phyloP scores from a whole-genome alignment of 35 echinoderm and acorn worm species.

The Chiridota heheva region DNA sequence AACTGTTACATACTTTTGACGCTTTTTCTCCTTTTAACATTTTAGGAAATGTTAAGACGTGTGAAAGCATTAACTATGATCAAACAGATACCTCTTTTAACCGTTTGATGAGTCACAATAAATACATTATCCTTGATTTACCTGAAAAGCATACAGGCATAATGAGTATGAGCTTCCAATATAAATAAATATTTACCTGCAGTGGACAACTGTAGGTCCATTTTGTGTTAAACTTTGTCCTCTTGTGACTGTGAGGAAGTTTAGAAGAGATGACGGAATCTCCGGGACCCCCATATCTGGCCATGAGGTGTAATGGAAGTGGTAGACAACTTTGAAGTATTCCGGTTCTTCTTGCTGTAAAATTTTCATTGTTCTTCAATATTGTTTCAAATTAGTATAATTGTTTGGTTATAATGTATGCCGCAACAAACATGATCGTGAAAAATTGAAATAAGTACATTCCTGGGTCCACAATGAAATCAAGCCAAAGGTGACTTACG shows the following conservation, averaged over 20 bases:
- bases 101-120: no score
- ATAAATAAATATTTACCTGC: conserved; percentile 37
- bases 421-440: no score
- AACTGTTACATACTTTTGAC: no score
- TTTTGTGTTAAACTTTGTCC: neutral
- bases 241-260: conserved; percentile 9
- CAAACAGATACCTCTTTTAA: no score
- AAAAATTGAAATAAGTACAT: no score
- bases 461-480: no score
- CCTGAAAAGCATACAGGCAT: neutral
- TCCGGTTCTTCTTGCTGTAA: neutral
- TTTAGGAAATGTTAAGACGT: no score
- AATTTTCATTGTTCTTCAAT: neutral
- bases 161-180: neutral
- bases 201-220: conserved; percentile 60
- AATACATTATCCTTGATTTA: no score
- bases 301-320: conserved; percentile 36
- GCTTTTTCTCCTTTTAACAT: no score
- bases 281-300: conserved; percentile 39
- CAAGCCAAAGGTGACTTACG: no score
- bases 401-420: neutral
- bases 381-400: neutral
- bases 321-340: neutral
- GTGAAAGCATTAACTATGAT: no score
- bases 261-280: conserved; percentile 22